Conservation (phyloP, 2,888 invertebrate genomes). For the Pollenia amentaria region DNA sequence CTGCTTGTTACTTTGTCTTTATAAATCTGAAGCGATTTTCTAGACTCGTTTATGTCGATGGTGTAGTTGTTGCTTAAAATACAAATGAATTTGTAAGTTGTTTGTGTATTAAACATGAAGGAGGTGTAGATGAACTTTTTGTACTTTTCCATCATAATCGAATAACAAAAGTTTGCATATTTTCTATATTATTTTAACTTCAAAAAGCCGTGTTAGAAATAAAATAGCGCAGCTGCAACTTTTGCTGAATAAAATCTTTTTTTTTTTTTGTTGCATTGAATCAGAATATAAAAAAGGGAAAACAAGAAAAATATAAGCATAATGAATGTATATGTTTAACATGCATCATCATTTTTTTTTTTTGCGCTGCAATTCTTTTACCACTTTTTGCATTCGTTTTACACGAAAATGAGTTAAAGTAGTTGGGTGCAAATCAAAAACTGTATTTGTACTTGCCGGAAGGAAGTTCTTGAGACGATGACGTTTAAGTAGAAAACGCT, state of each 20-base stretch:
- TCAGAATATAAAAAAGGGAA: conserved; percentile 18
- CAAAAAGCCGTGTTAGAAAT: not conserved
- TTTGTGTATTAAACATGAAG: not conserved
- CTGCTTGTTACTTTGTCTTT: conserved; percentile 8
- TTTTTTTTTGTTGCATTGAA: conserved; percentile 37
- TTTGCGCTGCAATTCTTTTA: not conserved
- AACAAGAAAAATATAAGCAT: conserved; percentile 18
- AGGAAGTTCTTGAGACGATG: conserved; percentile 74
- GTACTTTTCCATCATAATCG: conserved; percentile 48
- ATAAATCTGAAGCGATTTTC: conserved; percentile 36
- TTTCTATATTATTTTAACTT: not conserved
- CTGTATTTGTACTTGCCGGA: conserved; percentile 61
- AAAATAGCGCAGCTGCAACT: not conserved
- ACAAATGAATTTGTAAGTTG: not conserved
- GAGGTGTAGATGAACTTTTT: conserved; percentile 43
- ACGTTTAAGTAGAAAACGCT: conserved; percentile 70
- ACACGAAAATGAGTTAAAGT: conserved; percentile 22
- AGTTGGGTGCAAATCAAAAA: conserved; percentile 64
- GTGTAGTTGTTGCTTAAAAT: conserved; percentile 9
- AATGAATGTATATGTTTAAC: conserved; percentile 59
- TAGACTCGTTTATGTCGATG: conserved; percentile 40
- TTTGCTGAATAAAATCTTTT: not conserved
- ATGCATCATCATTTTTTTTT: conserved; percentile 60
- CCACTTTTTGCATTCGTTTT: conserved; percentile 4
- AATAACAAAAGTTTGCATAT: conserved; percentile 53